Percentiles rank a stretch among this genome's conserved stretches.
These are phyloP conservation scores for Agrotis ipsilon DNA, from an alignment of 2,888 invertebrate genomes.

Conservation along the genomic window DNA sequence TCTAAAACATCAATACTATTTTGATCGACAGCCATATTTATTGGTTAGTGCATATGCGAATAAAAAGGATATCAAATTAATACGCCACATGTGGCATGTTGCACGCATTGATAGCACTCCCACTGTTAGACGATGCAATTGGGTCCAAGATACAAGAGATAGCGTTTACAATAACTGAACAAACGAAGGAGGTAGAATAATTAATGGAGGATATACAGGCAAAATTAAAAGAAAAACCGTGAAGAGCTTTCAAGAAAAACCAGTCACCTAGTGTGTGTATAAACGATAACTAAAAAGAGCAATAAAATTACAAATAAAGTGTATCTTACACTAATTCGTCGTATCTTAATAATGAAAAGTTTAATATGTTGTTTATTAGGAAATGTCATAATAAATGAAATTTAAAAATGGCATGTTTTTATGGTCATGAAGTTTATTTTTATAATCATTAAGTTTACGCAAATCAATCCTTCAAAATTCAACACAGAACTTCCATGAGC, in stretches of 20 bases:
- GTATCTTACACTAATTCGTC: too few species aligned
- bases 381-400: too few species aligned
- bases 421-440: too few species aligned
- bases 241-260: background rate
- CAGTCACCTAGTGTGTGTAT: too few species aligned
- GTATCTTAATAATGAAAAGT: too few species aligned
- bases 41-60: constrained; percentile 56
- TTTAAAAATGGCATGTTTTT: too few species aligned
- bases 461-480: background rate
- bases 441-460: too few species aligned
- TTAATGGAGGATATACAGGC: too few species aligned
- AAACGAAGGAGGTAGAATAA: background rate
- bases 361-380: too few species aligned
- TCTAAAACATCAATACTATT: too few species aligned
- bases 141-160: constrained; percentile 45
- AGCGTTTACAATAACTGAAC: constrained; percentile 41
- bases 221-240: background rate
- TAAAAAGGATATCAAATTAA: constrained; percentile 72
- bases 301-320: too few species aligned
- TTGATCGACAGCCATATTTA: constrained; percentile 44
- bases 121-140: constrained; percentile 67
- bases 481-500: constrained; percentile 19
- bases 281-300: too few species aligned
- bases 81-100: constrained; percentile 71
- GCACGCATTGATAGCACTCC: constrained; percentile 72